phyloP scores from a whole-genome alignment of 1,140 invertebrate genomes.

The Lepidostoma basale region DNA sequence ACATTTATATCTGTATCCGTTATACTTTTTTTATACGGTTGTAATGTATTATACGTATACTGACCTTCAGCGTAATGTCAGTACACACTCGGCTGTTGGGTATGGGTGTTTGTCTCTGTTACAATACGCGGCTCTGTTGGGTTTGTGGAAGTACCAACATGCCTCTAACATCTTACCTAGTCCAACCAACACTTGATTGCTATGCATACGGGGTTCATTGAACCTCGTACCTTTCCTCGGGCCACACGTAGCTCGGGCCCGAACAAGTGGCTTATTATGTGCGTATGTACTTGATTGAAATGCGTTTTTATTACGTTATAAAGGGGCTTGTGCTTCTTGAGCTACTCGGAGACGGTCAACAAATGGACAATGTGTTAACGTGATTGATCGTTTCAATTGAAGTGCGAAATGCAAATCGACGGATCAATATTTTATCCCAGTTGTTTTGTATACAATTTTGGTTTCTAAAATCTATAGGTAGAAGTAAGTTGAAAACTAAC shows the following conservation, averaged over 20 bases:
- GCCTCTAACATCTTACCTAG: background rate
- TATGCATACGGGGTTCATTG: conserved; percentile 3
- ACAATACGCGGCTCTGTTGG: background rate
- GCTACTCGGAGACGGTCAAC: too few species aligned
- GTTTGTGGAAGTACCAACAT: background rate
- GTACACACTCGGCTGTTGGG: background rate
- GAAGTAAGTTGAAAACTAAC: too few species aligned
- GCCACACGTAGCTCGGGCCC: background rate
- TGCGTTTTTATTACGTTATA: too few species aligned
- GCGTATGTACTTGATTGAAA: background rate
- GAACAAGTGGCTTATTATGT: background rate
- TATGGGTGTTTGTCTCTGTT: background rate
- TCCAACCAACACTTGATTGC: conserved; percentile 12
- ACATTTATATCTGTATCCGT: too few species aligned
- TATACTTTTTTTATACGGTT: background rate
- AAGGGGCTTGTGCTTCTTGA: too few species aligned
- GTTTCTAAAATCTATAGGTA: too few species aligned
- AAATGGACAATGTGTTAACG: too few species aligned
- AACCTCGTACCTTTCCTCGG: background rate
- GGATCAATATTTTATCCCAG: too few species aligned
- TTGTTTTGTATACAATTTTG: too few species aligned
- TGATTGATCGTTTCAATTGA: too few species aligned
- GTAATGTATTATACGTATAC: background rate
- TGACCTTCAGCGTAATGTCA: background rate
- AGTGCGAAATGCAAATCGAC: too few species aligned